phyloP scores from a whole-genome alignment of 92 coral and sea anemone species.

The Zoanthus solanderi region DNA sequence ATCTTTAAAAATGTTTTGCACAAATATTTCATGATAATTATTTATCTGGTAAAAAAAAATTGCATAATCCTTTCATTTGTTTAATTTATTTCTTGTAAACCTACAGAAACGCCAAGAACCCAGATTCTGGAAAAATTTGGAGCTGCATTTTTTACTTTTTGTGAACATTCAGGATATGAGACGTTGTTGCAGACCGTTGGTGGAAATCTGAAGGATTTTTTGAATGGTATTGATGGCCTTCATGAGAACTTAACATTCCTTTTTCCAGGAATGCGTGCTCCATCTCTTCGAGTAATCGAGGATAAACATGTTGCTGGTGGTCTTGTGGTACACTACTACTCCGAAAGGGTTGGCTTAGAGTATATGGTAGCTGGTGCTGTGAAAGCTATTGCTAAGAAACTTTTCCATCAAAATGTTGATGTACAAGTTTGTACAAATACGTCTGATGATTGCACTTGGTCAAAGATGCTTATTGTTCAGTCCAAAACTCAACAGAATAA shows the following conservation, averaged over 20 bases:
- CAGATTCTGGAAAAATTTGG: conserved; percentile 94
- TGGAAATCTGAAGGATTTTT: conserved; percentile 85
- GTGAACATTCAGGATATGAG: conserved; percentile 86
- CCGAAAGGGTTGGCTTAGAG: conserved; percentile 94
- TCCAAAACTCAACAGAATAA: conserved; percentile 61
- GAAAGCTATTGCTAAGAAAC: conserved; percentile 79
- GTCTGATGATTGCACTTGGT: conserved; percentile 73
- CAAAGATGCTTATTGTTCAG: conserved; percentile 70
- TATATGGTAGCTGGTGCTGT: conserved; percentile 91
- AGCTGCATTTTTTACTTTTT: conserved; percentile 81
- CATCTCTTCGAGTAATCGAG: conserved; percentile 92
- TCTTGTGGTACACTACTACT: conserved; percentile 80
- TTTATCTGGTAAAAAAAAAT: too few relatives aligned
- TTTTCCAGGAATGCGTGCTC: conserved; percentile 95
- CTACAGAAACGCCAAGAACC: conserved; percentile 72
- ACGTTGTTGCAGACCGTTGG: conserved; percentile 84
- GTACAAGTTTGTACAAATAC: conserved; percentile 63
- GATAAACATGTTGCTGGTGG: conserved; percentile 71
- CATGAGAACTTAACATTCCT: conserved; percentile 91
- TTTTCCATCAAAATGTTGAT: conserved; percentile 76
- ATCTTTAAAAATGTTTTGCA: too few relatives aligned
- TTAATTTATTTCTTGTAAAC: too few relatives aligned
- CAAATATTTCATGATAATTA: too few relatives aligned
- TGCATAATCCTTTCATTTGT: too few relatives aligned
- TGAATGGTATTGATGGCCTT: conserved; percentile 88